phyloP scores from a whole-genome alignment of 2,113 vertebrate species.

The Phyllostomus hastatus region DNA sequence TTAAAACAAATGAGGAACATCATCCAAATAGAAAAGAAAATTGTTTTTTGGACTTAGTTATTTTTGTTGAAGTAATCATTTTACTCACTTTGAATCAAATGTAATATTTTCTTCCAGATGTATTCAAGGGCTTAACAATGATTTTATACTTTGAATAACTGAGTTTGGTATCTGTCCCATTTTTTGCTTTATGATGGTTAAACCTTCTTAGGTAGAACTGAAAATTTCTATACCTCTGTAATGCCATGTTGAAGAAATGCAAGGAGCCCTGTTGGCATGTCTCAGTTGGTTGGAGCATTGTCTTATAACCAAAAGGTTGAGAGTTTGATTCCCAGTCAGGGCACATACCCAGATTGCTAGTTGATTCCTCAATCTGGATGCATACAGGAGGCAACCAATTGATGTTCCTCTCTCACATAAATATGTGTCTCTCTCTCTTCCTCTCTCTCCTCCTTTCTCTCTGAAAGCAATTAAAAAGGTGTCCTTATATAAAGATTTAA shows the following conservation, averaged over 20 bases:
- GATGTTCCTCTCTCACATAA: too few species aligned
- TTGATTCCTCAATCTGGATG: too few species aligned
- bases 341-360: too few species aligned
- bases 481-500: too few species aligned
- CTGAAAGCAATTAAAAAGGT: too few species aligned
- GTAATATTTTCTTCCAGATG: background rate
- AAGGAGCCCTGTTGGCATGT: background rate
- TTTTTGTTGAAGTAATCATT: background rate
- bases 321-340: too few species aligned
- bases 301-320: too few species aligned
- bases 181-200: background rate
- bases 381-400: too few species aligned
- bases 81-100: background rate
- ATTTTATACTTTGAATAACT: background rate
- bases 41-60: background rate
- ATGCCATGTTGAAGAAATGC: background rate
- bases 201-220: background rate
- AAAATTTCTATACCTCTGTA: background rate
- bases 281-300: too few species aligned
- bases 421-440: too few species aligned
- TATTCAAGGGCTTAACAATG: background rate
- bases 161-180: background rate
- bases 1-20: background rate
- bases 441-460: too few species aligned
- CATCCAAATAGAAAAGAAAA: background rate